Evolutionary conservation across 2,113 vertebrate species (phyloP).

Genomic region (Anser cygnoides): DNA sequence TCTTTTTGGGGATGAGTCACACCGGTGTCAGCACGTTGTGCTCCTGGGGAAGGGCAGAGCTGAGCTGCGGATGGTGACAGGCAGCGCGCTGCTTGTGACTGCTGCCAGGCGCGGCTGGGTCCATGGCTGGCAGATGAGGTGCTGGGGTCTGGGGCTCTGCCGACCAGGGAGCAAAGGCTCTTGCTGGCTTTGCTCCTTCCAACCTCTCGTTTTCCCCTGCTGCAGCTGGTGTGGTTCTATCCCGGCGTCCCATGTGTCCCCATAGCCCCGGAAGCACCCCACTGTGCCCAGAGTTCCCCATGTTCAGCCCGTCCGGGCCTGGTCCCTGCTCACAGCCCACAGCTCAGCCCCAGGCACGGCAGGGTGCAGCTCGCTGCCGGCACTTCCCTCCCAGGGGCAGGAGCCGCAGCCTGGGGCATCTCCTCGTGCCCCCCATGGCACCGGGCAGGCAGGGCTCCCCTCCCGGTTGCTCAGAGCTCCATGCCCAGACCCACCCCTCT

Average conservation of each 20-base stretch:
- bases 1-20: conserved; percentile 31
- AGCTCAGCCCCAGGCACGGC: not conserved
- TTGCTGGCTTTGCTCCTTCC: not conserved
- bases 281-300: not conserved
- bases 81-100: fast-evolving
- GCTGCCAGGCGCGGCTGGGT: not conserved
- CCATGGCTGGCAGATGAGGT: fast-evolving
- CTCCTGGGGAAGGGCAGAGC: conserved; percentile 32
- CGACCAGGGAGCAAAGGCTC: not conserved
- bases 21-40: conserved; percentile 33
- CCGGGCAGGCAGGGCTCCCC: not conserved
- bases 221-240: not conserved
- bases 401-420: not conserved
- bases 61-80: not conserved
- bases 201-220: not conserved
- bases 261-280: not conserved
- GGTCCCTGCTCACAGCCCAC: too few relatives aligned
- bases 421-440: not conserved
- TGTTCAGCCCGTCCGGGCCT: not conserved
- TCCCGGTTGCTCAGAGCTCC: not conserved
- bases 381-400: too few relatives aligned
- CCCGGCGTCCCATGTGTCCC: not conserved
- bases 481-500: not conserved
- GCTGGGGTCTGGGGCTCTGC: not conserved
- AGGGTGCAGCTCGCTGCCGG: too few relatives aligned